These are phyloP conservation scores for Rhynchomys soricoides DNA, from an alignment of 2,113 vertebrate species.

Conservation along the genomic window DNA sequence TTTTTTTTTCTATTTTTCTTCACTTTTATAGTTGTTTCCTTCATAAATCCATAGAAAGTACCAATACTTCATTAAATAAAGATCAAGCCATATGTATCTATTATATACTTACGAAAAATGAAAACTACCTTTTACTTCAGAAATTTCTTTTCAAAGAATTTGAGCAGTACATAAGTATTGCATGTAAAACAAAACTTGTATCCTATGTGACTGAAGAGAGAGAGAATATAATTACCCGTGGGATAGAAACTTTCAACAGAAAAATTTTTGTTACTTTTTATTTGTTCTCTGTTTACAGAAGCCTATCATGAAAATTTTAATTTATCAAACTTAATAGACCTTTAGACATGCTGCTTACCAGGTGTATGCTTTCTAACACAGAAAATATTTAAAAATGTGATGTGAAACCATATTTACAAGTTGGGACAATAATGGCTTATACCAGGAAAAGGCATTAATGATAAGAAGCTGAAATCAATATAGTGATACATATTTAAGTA, in stretches of 20 bases:
- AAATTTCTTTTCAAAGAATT: not conserved
- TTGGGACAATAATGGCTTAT: not conserved
- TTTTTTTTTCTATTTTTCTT: not conserved
- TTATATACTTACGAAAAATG: not conserved
- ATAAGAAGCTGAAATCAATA: not conserved
- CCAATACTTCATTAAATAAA: not conserved
- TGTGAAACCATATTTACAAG: not conserved
- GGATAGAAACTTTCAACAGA: not conserved
- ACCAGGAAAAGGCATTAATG: not conserved
- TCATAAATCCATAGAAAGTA: not conserved
- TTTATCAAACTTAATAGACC: not conserved
- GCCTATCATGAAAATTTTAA: not conserved
- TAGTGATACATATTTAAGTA: not conserved
- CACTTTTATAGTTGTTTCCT: not conserved
- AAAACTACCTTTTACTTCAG: not conserved
- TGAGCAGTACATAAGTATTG: not conserved
- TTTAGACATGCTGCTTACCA: not conserved
- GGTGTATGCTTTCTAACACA: not conserved
- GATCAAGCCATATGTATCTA: not conserved
- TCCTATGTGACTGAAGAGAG: not conserved
- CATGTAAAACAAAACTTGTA: not conserved
- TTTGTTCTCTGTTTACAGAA: not conserved
- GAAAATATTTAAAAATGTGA: not conserved
- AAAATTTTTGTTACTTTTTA: not conserved
- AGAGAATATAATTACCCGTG: not conserved